Evolutionary conservation across 2,113 vertebrate species (phyloP).

Genomic region (Proterorhinus semilunaris): DNA sequence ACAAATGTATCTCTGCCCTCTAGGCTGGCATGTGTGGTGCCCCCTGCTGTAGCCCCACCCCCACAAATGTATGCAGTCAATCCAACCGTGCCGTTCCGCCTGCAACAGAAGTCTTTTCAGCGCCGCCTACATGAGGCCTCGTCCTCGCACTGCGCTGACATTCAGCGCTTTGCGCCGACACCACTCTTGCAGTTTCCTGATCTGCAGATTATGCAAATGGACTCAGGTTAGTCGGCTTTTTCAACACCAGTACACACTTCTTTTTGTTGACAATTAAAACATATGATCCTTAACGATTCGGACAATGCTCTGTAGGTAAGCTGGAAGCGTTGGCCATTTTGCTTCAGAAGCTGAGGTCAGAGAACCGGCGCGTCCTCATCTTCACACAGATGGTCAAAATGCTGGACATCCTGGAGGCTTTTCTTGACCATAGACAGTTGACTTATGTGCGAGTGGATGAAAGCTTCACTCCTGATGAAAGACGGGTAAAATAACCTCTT

Average conservation of each 20-base stretch:
- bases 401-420: slow-evolving; percentile 85
- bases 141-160: slow-evolving; percentile 73
- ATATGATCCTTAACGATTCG: background rate
- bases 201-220: slow-evolving; percentile 87
- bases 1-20: slow-evolving; percentile 14
- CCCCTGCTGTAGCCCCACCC: slow-evolving; percentile 83
- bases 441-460: slow-evolving; percentile 92
- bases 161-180: slow-evolving; percentile 73
- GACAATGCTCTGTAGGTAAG: slow-evolving; percentile 80
- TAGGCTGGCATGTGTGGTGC: slow-evolving; percentile 85
- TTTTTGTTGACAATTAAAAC: background rate
- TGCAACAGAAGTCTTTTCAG: slow-evolving; percentile 77
- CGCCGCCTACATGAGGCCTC: slow-evolving; percentile 73
- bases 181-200: slow-evolving; percentile 81
- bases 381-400: slow-evolving; percentile 85
- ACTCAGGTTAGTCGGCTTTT: slow-evolving; percentile 82
- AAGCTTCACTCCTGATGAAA: slow-evolving; percentile 84
- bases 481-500: slow-evolving; percentile 77
- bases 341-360: slow-evolving; percentile 87
- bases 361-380: slow-evolving; percentile 91
- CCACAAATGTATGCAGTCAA: slow-evolving; percentile 82
- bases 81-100: slow-evolving; percentile 80
- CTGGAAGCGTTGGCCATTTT: slow-evolving; percentile 91
- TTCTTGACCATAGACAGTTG: slow-evolving; percentile 87
- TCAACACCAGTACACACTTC: background rate